A percentile compares a stretch with the other conserved stretches of the same genome.
phyloP scores from a whole-genome alignment of 1,140 invertebrate species.

The Oreohelix idahoensis region DNA sequence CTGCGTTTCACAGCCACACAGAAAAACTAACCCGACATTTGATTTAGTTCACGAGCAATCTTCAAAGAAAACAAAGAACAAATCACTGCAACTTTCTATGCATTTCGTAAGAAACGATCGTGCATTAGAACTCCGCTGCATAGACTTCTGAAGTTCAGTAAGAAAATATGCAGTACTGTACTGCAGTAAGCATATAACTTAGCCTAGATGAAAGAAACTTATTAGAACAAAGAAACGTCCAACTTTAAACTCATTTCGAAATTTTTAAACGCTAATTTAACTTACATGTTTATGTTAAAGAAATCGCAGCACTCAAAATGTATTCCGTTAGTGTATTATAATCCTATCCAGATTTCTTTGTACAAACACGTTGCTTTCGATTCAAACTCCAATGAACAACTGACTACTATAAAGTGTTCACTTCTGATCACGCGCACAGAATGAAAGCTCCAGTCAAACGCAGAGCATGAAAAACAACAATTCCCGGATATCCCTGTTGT shows the following conservation, averaged over 20 bases:
- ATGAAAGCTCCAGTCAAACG: background rate
- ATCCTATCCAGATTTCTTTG: background rate
- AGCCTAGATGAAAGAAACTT: background rate
- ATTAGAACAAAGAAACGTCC: no score
- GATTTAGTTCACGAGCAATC: no score
- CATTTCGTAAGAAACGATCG: no score
- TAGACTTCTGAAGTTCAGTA: background rate
- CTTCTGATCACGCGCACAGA: background rate
- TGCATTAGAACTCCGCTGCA: background rate
- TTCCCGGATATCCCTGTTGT: background rate
- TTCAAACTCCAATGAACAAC: background rate
- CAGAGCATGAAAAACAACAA: background rate
- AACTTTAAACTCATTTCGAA: no score
- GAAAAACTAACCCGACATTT: no score
- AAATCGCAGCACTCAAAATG: background rate
- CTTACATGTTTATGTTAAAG: background rate
- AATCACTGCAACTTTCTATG: no score
- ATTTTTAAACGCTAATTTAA: background rate
- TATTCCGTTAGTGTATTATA: no score
- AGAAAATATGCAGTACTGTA: background rate
- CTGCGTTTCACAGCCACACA: no score
- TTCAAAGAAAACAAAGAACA: no score
- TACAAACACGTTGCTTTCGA: background rate
- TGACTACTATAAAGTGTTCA: background rate
- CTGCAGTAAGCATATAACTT: background rate